These are phyloP conservation scores for Caenorhabditis zanzibari DNA, from an alignment of 2,888 invertebrate species.

Conservation along the genomic window DNA sequence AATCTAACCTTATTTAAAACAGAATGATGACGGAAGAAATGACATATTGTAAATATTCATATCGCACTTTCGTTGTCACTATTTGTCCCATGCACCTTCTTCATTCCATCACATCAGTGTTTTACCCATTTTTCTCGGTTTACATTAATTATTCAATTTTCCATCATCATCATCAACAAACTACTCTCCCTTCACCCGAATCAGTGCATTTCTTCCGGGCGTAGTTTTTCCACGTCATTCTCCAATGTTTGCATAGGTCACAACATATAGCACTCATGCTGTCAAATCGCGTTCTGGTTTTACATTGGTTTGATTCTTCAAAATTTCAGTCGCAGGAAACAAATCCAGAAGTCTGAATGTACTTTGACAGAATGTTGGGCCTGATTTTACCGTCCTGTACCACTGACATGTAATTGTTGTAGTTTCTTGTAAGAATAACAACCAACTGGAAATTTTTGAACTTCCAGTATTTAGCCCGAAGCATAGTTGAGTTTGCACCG, in stretches of 20 bases:
- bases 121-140: conserved; percentile 17
- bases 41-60: conserved; percentile 64
- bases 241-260: conserved; percentile 23
- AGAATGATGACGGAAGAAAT: conserved; percentile 37
- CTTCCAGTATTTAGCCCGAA: neutral
- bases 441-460: neutral
- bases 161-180: neutral
- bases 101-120: conserved; percentile 15
- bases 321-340: neutral
- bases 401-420: conserved; percentile 7
- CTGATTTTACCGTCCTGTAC: too few relatives aligned
- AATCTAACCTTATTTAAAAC: conserved; percentile 5
- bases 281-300: neutral
- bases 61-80: conserved; percentile 23
- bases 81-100: conserved; percentile 23
- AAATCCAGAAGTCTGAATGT: neutral
- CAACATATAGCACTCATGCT: neutral
- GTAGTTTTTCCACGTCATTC: conserved; percentile 34
- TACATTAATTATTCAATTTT: neutral
- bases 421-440: conserved; percentile 18
- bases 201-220: conserved; percentile 2
- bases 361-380: neutral
- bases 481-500: conserved; percentile 10
- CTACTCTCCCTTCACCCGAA: neutral
- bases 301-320: neutral